Base-by-base conservation (phyloP, 2,888 invertebrate genomes). In the Alviniconcha strummeri region DNA sequence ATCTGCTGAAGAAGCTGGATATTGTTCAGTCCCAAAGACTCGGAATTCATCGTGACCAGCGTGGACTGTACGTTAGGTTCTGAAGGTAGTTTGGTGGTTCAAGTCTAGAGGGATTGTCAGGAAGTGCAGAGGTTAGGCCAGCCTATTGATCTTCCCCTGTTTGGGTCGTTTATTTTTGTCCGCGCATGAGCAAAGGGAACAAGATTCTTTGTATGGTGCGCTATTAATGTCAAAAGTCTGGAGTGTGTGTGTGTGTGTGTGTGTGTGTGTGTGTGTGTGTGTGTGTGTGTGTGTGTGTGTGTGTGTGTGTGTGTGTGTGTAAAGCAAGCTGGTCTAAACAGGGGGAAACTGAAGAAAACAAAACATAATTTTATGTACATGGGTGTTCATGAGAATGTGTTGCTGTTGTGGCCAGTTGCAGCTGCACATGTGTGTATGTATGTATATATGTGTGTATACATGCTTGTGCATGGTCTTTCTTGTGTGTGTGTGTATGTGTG, bases 1-100 rank as follows among this genome's bases (percentile, higher is more conserved):
- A 91, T 84, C 75, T 88, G 87, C 80, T 89, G 88, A 52, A 90
- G 79, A 2, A 90, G 81, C 17, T 91, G 90, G 36, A 86, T 87
- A 85, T 89, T 82, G 19, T 82, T 84, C 55, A 89, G 55, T 15
- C 85, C 81, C 86, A 85, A 88, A 17, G 85, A 82, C 5, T 80
- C 82, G 0, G 85, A 60, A 82, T 88, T 86, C 85, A 88, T 86
- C 69, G 71, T 77, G 74, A 52, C 9, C 13, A 57, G 52, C 57
- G 13, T 15, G 15, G 64, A 15, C 64, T 64, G 9, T 64, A 64
- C 11, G 9, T 64, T 64, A 1, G 15, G 64, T 64, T 64, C 15
- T 13, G 4, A 15, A 15, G 15, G 64, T 9, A 9, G 64, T 64
- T 13, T 13, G 64, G 11, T 64, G 64, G 64, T 9, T 64, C 15